A percentile compares a stretch with the other conserved stretches of the same genome.
Evolutionary conservation across 2,113 vertebrate species (phyloP).

Genomic region (Chiloscyllium plagiosum): DNA sequence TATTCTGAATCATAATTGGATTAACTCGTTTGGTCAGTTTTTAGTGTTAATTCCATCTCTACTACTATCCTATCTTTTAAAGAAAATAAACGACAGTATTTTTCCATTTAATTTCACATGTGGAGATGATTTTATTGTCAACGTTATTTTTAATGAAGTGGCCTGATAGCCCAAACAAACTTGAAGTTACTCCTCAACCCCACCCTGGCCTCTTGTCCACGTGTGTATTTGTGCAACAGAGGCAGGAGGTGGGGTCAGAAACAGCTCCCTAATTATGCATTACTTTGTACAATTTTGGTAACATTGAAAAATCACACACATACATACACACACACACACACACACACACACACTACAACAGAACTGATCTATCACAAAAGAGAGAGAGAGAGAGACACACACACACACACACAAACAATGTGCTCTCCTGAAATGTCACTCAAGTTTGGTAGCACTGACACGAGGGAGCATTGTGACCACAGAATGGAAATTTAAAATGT

Average conservation of each 20-base stretch:
- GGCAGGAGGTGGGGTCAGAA: neutral
- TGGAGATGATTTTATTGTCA: neutral
- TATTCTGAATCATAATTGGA: neutral
- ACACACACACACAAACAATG: neutral
- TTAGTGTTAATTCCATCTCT: neutral
- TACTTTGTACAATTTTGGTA: neutral
- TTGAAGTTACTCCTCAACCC: neutral
- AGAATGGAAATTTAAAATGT: neutral
- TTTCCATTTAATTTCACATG: neutral
- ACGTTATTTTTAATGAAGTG: neutral
- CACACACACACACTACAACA: neutral
- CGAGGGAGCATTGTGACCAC: neutral
- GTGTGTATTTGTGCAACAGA: no score
- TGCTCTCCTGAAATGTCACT: neutral
- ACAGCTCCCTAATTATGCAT: neutral
- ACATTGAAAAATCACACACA: neutral
- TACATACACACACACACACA: neutral
- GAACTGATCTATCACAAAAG: neutral
- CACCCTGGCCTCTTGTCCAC: neutral
- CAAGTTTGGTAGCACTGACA: neutral
- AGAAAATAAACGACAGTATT: neutral
- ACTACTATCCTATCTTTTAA: neutral
- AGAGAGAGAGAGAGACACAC: neutral
- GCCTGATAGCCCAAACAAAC: neutral
- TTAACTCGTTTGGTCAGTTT: neutral